Percentiles rank a stretch among this genome's conserved stretches.
Evolutionary conservation across 1,140 invertebrate genomes (phyloP).

Genomic region (Homalodisca vitripennis): DNA sequence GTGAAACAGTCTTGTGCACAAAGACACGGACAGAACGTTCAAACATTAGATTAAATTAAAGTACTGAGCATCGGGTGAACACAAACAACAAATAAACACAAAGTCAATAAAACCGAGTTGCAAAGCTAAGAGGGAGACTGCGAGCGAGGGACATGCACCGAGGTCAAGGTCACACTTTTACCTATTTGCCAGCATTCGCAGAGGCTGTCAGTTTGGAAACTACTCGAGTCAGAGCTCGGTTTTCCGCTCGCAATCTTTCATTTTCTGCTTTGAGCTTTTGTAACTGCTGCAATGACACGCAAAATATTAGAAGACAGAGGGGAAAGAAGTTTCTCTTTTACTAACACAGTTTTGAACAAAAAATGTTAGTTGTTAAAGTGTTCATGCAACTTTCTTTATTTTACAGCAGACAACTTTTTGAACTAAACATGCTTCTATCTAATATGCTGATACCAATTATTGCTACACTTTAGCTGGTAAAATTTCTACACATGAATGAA

Average conservation of each 20-base stretch:
- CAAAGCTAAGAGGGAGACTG: no score
- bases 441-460: no score
- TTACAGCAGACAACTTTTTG: no score
- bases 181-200: slow-evolving; percentile 43
- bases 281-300: slow-evolving; percentile 73
- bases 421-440: no score
- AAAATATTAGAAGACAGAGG: slow-evolving; percentile 25
- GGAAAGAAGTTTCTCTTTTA: not conserved
- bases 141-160: slow-evolving; percentile 9
- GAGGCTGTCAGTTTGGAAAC: slow-evolving; percentile 88
- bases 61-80: not conserved
- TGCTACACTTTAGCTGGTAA: no score
- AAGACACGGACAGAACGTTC: no score
- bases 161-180: no score
- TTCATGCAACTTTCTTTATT: no score
- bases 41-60: not conserved
- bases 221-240: slow-evolving; percentile 90
- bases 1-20: no score
- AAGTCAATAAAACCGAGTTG: not conserved
- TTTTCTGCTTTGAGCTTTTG: slow-evolving; percentile 97
- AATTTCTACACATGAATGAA: no score
- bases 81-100: not conserved
- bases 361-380: no score
- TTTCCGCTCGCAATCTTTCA: slow-evolving; percentile 94
- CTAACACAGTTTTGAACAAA: no score